A percentile compares a stretch with the other conserved stretches of the same genome.
phyloP scores from a whole-genome alignment of 2,888 invertebrate genomes.

The Phengaris alcon region DNA sequence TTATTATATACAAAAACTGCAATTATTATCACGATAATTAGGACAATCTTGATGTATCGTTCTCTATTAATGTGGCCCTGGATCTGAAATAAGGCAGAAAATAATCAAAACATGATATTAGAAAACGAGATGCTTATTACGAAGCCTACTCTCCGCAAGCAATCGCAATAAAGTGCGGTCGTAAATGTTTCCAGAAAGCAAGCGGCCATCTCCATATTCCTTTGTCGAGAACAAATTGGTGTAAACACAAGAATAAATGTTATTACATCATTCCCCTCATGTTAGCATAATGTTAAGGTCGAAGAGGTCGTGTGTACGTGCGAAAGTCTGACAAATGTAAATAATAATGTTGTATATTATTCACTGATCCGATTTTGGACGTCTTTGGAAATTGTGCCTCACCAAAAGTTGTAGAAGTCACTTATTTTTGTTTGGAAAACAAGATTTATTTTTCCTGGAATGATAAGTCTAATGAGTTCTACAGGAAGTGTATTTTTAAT shows the following conservation, averaged over 20 bases:
- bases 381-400: neutral
- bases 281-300: constrained; percentile 3
- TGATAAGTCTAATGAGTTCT: neutral
- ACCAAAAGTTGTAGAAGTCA: neutral
- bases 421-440: neutral
- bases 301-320: constrained; percentile 1
- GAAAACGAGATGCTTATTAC: neutral
- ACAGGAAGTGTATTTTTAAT: neutral
- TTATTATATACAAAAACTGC: no score
- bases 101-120: neutral
- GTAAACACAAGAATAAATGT: constrained; percentile 5
- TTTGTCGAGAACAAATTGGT: constrained; percentile 14
- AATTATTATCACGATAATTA: no score
- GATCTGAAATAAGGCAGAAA: neutral
- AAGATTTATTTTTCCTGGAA: neutral
- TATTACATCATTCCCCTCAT: constrained; percentile 13
- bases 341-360: neutral
- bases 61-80: neutral
- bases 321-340: constrained; percentile 2
- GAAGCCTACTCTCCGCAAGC: neutral
- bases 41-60: no score
- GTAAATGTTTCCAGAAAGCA: constrained; percentile 7
- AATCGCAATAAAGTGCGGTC: constrained; percentile 4
- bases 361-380: constrained; percentile 6
- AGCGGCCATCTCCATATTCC: constrained; percentile 12